Evolutionary conservation across 2,888 invertebrate genomes (phyloP), one percentile per base, ranked within the genome.

Genomic region (Philhelius pedissequus): DNA sequence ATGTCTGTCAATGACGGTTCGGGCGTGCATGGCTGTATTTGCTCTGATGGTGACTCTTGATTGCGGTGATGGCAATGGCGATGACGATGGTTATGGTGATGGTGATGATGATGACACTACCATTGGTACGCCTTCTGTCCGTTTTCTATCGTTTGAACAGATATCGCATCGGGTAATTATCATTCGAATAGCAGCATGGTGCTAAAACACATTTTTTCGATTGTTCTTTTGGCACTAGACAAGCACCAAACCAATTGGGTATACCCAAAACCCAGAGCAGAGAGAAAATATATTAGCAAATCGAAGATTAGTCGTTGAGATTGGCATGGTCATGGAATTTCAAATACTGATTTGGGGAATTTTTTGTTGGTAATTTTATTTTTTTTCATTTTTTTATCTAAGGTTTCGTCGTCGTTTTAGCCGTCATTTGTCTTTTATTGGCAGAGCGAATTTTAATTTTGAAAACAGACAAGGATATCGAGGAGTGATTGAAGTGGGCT

Each of bases 201-300:
- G 84, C 80, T 84, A 62, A n/a, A 71, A 84, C 84, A 84, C 40
- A 75, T 70, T 75, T 80, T 75, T 80, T 60, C 43, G 71, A 76
- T 71, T 76, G 84, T 84, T 75, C 84, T 79, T 80, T 75, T 84
- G 84, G 84, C 84, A 84, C 84, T 84, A 84, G 80, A 84, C 84
- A 80, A 84, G 71, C 80, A 76, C 66, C 79, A 75, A 79, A 76
- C 66, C 79, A 75, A 79, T 75, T 79, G 84, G 84, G 84, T 79
- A 79, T 84, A 84, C 75, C 84, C 80, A 80, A n/a, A 56, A 7
- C 27, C 15, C 30, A 74, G 43, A 27, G 27, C 18, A 48, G 38
- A 71, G 56, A 45, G 40, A 48, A 35, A 38, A 50, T 56, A 38
- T 43, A 27, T 64, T 54, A 18, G 45, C 73, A 60, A 38, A 62